These are phyloP conservation scores for Cichladusa arquata DNA, from an alignment of 2,113 vertebrate genomes.

Conservation along the genomic window DNA sequence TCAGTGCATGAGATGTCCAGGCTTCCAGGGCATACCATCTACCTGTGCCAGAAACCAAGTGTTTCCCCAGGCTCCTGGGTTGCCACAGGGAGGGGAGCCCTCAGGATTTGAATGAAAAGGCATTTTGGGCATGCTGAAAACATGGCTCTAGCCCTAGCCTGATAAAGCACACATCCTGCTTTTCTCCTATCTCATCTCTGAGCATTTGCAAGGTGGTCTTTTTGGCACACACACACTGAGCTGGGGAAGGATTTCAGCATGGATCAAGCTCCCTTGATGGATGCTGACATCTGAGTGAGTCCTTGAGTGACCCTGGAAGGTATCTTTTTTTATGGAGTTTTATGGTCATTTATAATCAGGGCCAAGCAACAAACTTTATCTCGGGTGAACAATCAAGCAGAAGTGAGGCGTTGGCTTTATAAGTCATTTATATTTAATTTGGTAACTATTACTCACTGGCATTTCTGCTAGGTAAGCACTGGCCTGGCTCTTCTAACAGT, in stretches of 20 bases:
- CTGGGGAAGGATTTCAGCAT: not conserved
- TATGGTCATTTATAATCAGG: not conserved
- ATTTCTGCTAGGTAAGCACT: not conserved
- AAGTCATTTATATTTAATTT: not conserved
- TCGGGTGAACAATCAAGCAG: not conserved
- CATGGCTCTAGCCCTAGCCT: not conserved
- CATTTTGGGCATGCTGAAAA: not conserved
- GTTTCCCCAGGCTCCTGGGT: not conserved
- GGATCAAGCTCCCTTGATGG: not conserved
- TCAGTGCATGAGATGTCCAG: not conserved
- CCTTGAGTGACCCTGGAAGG: not conserved
- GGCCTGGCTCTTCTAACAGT: not conserved
- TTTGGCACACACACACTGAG: fast-evolving
- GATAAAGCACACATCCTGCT: not conserved
- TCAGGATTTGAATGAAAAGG: not conserved
- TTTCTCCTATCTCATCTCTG: not conserved
- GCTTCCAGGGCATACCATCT: not conserved
- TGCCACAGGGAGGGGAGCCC: not conserved
- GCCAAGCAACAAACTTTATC: not conserved
- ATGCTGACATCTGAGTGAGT: not conserved
- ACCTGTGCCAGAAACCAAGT: not conserved
- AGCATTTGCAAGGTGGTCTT: not conserved
- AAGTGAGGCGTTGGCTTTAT: not conserved
- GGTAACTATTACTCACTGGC: not conserved
- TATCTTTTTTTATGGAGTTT: not conserved